phyloP scores from a whole-genome alignment of 2,797 vertebrate genomes.

The Parotocinclus haroldoi region DNA sequence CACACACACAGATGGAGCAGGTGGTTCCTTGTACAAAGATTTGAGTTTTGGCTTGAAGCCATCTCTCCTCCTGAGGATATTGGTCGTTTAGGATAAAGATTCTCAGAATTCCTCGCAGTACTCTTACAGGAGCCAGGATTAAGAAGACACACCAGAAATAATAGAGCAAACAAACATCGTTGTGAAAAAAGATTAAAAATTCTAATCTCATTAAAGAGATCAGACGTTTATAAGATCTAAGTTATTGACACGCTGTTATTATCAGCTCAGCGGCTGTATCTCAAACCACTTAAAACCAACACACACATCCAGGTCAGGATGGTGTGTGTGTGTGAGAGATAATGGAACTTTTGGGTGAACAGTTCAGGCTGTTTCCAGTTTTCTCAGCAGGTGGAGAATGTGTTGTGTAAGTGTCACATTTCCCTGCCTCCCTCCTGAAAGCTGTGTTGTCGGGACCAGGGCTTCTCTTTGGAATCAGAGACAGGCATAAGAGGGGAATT shows the following conservation, averaged over 20 bases:
- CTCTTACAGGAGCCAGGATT: background rate
- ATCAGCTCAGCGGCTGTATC: slow-evolving; percentile 6
- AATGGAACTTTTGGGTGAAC: background rate
- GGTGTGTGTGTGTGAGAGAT: slow-evolving; percentile 20
- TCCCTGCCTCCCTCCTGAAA: slow-evolving; percentile 19
- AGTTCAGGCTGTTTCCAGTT: slow-evolving; percentile 33
- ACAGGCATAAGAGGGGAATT: slow-evolving; percentile 33
- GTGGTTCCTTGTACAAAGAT: slow-evolving; percentile 23
- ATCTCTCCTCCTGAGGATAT: slow-evolving; percentile 21
- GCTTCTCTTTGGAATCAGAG: slow-evolving; percentile 23
- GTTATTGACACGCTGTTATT: slow-evolving; percentile 16
- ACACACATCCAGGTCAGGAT: slow-evolving; percentile 8
- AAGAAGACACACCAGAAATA: background rate
- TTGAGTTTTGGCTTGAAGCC: slow-evolving; percentile 31
- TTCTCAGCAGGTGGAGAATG: slow-evolving; percentile 53
- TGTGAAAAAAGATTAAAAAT: background rate
- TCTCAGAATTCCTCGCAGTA: slow-evolving; percentile 20
- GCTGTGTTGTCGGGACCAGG: slow-evolving; percentile 11
- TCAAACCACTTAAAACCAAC: slow-evolving; percentile 16
- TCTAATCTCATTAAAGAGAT: slow-evolving; percentile 23
- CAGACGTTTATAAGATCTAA: background rate
- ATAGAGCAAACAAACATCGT: background rate
- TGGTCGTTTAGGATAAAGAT: slow-evolving; percentile 33
- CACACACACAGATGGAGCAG: slow-evolving; percentile 46
- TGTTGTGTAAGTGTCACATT: slow-evolving; percentile 56